Evolutionary conservation across 2,888 invertebrate genomes (phyloP).

Genomic region (Aspidiotus rigidus): DNA sequence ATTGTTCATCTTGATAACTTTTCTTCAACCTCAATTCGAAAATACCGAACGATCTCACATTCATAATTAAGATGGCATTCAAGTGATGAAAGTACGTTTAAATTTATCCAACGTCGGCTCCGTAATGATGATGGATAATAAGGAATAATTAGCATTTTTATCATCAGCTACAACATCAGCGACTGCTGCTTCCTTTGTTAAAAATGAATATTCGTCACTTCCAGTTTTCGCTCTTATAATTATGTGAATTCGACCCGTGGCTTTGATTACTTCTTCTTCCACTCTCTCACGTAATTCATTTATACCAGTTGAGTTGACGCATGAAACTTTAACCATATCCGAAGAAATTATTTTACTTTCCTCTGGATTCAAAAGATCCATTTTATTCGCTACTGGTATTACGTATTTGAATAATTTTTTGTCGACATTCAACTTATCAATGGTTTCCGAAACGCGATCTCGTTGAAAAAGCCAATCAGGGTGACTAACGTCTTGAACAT

Average conservation of each 20-base stretch:
- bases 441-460: slow-evolving; percentile 57
- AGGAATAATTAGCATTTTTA: slow-evolving; percentile 47
- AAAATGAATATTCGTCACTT: slow-evolving; percentile 51
- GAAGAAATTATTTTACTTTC: slow-evolving; percentile 18
- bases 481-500: slow-evolving; percentile 69
- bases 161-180: slow-evolving; percentile 47
- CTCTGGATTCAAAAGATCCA: slow-evolving; percentile 48
- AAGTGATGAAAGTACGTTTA: slow-evolving; percentile 41
- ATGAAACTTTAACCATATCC: slow-evolving; percentile 43
- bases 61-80: no score
- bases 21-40: no score
- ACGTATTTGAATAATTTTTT: slow-evolving; percentile 47
- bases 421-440: slow-evolving; percentile 49
- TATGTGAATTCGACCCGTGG: slow-evolving; percentile 48
- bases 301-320: slow-evolving; percentile 43
- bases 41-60: no score
- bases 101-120: slow-evolving; percentile 51
- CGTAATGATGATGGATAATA: slow-evolving; percentile 53
- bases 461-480: slow-evolving; percentile 59
- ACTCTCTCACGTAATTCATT: slow-evolving; percentile 44
- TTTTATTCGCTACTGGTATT: slow-evolving; percentile 66
- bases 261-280: slow-evolving; percentile 47
- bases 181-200: slow-evolving; percentile 57
- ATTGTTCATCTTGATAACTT: no score
- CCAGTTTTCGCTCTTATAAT: slow-evolving; percentile 53